Base-by-base conservation (phyloP, 2,113 vertebrate species). In the Mobula hypostoma region DNA sequence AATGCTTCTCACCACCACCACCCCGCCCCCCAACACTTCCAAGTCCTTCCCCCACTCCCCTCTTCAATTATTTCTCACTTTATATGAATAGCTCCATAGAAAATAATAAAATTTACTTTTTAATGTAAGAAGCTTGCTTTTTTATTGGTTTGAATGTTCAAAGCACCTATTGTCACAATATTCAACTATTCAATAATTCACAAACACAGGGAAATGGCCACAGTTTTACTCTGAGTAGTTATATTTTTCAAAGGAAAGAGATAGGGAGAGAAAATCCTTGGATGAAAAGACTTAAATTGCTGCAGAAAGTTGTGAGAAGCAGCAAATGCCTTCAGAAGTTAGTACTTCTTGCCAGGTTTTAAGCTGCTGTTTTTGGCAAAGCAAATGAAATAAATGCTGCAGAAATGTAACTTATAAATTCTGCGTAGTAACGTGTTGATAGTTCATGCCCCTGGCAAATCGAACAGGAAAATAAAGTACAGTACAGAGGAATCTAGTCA, bases 351-450 rank as follows among this genome's bases (percentile, higher is more conserved):
- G 58, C 83, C 83, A 87, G 56, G 0, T 87, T 87, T 58, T n/a
- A 8, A 87, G 48, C 83, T 87, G 83, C 83, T n/a, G 56, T 63
- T 87, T 87, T 29, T 87, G 27, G 82, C 82, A 85, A 85, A 61
- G 82, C 82, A 61, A 58, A 85, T 61, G 7, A 58, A 85, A 27
- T 12, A 5, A 24, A 29, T 29, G 7, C 11, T 61, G 27, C 83
- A 63, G 58, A 87, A 87, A 9, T 63, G 14, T 61, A 87, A 63
- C 17, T 12, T 61, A 12, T 63, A 63, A 87, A 15, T 29, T 63
- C 58, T 87, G 27, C 83, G 11, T 87, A 21, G 56, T 56, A 85
- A 27, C 1, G 68, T 48, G 21, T 58, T 58, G 24, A 61, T 24
- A 61, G 48, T 85, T 61, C 56, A 85, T 85, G 9, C 48, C 48